phyloP scores from a whole-genome alignment of 2,113 vertebrate genomes.

The Diphyllodes magnificus region DNA sequence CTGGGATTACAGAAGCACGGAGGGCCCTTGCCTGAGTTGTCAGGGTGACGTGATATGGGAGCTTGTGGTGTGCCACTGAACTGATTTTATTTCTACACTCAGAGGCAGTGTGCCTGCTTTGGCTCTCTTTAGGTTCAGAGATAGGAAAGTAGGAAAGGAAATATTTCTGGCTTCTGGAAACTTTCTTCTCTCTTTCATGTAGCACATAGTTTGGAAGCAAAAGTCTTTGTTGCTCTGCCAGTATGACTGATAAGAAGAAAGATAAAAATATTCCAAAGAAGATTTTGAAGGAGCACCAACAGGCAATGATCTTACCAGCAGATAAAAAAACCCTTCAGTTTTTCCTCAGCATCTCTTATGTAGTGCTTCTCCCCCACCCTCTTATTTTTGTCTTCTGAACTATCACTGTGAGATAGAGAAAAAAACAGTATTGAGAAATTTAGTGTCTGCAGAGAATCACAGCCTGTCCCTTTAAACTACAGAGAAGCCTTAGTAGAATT shows the following conservation, averaged over 20 bases:
- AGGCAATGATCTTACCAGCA: not conserved
- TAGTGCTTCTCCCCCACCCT: not conserved
- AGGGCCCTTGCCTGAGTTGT: not conserved
- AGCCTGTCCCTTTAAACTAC: constrained; percentile 52
- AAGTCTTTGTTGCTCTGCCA: not conserved
- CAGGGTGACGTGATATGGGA: not conserved
- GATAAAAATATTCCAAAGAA: not conserved
- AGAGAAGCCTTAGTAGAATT: constrained; percentile 55
- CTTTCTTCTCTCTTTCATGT: not conserved
- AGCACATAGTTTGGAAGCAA: not conserved
- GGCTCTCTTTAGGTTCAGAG: not conserved
- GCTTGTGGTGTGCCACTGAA: not conserved
- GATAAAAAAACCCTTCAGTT: not conserved
- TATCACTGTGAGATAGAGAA: not conserved
- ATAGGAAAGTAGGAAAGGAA: not conserved
- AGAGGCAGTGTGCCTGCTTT: not conserved
- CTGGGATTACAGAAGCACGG: not conserved
- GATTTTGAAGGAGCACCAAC: not conserved
- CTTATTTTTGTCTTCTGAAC: constrained; percentile 17
- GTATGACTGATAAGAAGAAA: not conserved
- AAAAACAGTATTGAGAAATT: not conserved
- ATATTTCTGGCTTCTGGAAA: not conserved
- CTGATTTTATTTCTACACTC: not conserved
- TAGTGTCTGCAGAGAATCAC: not conserved
- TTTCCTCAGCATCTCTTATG: not conserved